A percentile compares a stretch with the other conserved stretches of the same genome.
Conservation (phyloP, 1,140 invertebrate species). For the Anoplolepis gracilipes region DNA sequence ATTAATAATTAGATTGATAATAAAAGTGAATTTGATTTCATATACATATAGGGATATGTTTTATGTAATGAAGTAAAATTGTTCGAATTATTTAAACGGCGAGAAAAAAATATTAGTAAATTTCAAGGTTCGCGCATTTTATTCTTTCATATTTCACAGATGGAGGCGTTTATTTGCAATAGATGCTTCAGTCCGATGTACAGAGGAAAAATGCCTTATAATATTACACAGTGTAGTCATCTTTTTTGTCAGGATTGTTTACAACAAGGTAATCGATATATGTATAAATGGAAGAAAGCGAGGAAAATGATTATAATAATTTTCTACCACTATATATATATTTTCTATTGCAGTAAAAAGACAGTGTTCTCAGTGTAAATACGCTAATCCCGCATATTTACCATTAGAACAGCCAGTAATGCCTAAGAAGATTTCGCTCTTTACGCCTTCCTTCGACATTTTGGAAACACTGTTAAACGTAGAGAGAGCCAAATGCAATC, state of each 20-base stretch:
- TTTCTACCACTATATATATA: too few relatives aligned
- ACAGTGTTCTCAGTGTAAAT: constrained; percentile 59
- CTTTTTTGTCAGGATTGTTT: constrained; percentile 61
- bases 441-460: constrained; percentile 29
- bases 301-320: background rate
- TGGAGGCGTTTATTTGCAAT: constrained; percentile 63
- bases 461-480: constrained; percentile 35
- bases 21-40: too few relatives aligned
- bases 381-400: background rate
- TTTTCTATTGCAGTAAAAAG: constrained; percentile 41
- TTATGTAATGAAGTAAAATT: too few relatives aligned
- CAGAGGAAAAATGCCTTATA: constrained; percentile 58
- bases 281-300: too few relatives aligned
- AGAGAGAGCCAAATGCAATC: constrained; percentile 25
- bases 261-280: constrained; percentile 50
- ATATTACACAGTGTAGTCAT: constrained; percentile 64
- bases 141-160: constrained; percentile 54
- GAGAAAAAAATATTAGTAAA: background rate
- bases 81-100: too few relatives aligned
- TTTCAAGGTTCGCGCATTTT: background rate
- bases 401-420: constrained; percentile 43
- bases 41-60: too few relatives aligned
- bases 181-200: constrained; percentile 38
- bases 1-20: too few relatives aligned
- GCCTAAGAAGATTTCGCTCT: constrained; percentile 36